phyloP scores from a whole-genome alignment of 2,113 vertebrate genomes.

The Epinephelus moara region DNA sequence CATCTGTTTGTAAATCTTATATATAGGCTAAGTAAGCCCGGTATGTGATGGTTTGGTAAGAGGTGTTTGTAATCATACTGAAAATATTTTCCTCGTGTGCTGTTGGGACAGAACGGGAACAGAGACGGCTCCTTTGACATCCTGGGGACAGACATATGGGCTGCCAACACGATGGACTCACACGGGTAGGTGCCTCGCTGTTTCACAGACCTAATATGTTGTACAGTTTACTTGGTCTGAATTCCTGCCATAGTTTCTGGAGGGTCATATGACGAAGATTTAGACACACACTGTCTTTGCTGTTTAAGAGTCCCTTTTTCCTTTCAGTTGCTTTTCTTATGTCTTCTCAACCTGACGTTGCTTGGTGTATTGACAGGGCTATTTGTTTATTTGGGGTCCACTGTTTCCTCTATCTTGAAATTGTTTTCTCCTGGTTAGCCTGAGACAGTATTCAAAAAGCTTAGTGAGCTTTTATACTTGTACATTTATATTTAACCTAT shows the following conservation, averaged over 20 bases:
- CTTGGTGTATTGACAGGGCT: neutral
- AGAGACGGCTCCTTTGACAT: constrained; percentile 92
- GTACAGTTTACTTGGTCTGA: neutral
- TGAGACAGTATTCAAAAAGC: neutral
- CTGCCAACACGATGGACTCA: constrained; percentile 95
- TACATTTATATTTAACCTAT: neutral
- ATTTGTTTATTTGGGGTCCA: constrained; percentile 5
- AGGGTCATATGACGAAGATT: constrained; percentile 25
- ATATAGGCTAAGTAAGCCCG: neutral
- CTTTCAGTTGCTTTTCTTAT: neutral
- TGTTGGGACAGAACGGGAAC: constrained; percentile 92
- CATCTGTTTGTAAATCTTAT: neutral
- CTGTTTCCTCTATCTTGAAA: neutral
- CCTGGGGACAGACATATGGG: constrained; percentile 98
- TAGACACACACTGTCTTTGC: neutral
- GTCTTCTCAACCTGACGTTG: neutral
- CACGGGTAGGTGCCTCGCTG: constrained; percentile 87
- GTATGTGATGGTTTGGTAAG: neutral
- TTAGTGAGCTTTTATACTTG: too few species aligned
- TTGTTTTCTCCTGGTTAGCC: neutral
- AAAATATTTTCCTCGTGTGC: constrained; percentile 15
- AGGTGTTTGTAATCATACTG: neutral
- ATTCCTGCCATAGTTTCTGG: constrained; percentile 14
- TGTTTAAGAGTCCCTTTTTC: too few species aligned
- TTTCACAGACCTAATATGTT: constrained; percentile 3